A percentile compares a stretch with the other conserved stretches of the same genome.
These are phyloP conservation scores for Empis stercorea DNA, from an alignment of 2,888 invertebrate species.

Conservation along the genomic window DNA sequence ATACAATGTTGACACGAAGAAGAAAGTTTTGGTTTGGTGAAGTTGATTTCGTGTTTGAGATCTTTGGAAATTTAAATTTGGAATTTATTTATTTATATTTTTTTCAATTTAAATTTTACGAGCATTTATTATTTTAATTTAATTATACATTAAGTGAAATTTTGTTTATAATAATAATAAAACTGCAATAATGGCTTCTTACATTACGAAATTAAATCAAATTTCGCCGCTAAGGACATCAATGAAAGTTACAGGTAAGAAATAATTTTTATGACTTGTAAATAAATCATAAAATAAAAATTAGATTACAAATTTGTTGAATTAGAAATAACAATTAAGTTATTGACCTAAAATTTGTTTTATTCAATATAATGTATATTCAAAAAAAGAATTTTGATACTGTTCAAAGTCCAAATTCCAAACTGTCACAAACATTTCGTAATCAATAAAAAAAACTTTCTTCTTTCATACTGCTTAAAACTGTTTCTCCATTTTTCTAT, in stretches of 20 bases:
- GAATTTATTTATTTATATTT: no score
- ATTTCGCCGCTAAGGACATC: neutral
- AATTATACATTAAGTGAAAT: no score
- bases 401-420: neutral
- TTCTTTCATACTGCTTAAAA: neutral
- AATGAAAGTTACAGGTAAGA: neutral
- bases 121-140: no score
- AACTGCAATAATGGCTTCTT: neutral
- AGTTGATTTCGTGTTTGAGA: no score
- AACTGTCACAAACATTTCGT: neutral
- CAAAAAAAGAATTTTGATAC: neutral
- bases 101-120: no score
- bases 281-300: neutral
- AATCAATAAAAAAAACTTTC: neutral
- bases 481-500: neutral
- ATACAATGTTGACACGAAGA: no score
- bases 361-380: neutral
- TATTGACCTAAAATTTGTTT: neutral
- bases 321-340: no score
- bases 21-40: no score
- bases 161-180: no score
- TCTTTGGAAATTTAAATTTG: no score
- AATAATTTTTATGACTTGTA: neutral
- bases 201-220: neutral
- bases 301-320: neutral